Base-by-base conservation (phyloP, 2,797 vertebrate genomes). In the Liparis tanakae region DNA sequence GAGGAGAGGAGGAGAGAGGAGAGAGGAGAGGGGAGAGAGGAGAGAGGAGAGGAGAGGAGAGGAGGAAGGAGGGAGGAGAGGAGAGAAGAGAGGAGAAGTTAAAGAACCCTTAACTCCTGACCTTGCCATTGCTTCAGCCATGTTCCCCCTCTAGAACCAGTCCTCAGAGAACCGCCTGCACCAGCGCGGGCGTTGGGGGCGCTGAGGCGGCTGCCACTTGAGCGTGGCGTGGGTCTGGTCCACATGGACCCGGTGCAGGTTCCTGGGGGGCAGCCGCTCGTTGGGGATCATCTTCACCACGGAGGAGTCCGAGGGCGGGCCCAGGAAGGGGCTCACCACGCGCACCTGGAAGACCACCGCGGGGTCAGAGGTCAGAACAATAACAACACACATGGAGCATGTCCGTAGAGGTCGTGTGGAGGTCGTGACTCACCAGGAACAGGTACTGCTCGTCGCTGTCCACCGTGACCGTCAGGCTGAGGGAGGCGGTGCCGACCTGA, bases 161-260 rank as follows among this genome's bases (percentile, higher is more conserved):
- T 36, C 8, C 36, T 7, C n/a, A n/a, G n/a, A n/a, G n/a, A n/a
- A n/a, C n/a, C n/a, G n/a, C n/a, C 36, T 4, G 10, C 94, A 99
- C 98, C 96, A 99, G 92, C 62, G 95, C 92, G 59, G 59, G 94
- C 70, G 87, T 95, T 95, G 0, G 97, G 98, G 0, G 94, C 89
- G 82, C 98, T 97, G 99, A 0, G 98, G 98, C 0, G 98, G 96
- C 79, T 99, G 97, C 98, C 98, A 99, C 79, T 99, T 99, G 62
- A 99, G 91, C 50, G 92, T 91, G 0, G 94, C 96, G 1, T 96
- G 96, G 0, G 95, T 97, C 82, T 96, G 96, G 3, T 94, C 95
- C 0, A 93, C 93, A 33, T 39, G 93, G 66, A 99, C 96, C 0
- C 92, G 85, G 15, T 99, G 98, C 33, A 99, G 95, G 86, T 97